phyloP scores from a whole-genome alignment of 2,888 invertebrate genomes.

The Pristionchus entomophagus region DNA sequence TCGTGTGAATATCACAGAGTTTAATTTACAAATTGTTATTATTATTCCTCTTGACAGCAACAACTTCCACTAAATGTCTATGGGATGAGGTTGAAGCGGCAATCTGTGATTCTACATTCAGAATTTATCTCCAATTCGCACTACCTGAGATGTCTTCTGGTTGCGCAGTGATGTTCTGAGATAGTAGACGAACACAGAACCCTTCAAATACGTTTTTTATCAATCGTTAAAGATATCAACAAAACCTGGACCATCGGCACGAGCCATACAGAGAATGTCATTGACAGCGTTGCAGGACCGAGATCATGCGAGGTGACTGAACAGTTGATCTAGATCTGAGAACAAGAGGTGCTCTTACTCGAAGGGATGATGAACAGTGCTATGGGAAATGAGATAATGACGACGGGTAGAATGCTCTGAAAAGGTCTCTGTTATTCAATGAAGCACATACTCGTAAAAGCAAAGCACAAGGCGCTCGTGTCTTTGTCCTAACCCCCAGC shows the following conservation, averaged over 20 bases:
- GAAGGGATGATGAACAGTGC: conserved; percentile 16
- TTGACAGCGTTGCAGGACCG: background rate
- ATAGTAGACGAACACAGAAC: conserved; percentile 25
- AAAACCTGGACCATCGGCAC: conserved; percentile 30
- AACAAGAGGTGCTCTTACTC: background rate
- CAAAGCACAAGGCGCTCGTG: no score
- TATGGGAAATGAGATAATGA: background rate
- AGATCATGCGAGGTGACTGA: background rate
- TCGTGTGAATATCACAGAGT: no score
- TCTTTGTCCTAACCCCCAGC: no score
- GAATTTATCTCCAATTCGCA: background rate
- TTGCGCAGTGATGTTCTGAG: background rate
- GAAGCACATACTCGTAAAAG: no score
- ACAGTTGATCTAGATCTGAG: background rate
- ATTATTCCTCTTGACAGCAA: background rate
- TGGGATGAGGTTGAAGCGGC: background rate
- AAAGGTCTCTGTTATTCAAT: background rate
- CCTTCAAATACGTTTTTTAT: background rate
- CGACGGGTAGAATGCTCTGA: conserved; percentile 25
- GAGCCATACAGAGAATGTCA: conserved; percentile 29
- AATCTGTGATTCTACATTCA: no score
- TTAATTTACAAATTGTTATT: no score
- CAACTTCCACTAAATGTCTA: background rate
- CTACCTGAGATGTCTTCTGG: background rate
- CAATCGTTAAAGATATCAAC: background rate